A percentile compares a stretch with the other conserved stretches of the same genome.
Conservation (phyloP, 2,113 vertebrate species). For the Grammomys dolichurus region DNA sequence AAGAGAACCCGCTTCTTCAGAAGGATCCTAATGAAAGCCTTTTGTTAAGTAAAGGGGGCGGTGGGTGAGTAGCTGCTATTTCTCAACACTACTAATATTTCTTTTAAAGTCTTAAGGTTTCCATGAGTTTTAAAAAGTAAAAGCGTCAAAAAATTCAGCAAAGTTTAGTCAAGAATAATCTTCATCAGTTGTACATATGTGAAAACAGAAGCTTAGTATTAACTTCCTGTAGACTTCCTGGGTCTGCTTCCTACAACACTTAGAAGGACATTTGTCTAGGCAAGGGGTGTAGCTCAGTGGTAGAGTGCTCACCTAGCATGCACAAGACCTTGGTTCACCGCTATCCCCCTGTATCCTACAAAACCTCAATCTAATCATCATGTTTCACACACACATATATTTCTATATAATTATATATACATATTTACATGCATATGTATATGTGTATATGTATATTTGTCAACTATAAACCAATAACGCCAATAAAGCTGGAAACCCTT, state of each 20-base stretch:
- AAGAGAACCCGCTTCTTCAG: not conserved
- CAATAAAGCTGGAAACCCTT: not conserved
- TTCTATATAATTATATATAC: not conserved
- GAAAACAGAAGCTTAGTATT: conserved; percentile 38
- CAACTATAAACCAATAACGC: not conserved
- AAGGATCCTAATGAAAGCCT: not conserved
- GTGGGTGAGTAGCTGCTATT: not conserved
- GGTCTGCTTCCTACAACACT: not conserved
- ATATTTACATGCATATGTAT: not conserved
- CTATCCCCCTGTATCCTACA: not conserved
- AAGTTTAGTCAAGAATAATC: conserved; percentile 43
- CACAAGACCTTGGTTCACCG: not conserved
- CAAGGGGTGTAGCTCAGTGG: no score
- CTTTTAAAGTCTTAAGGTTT: not conserved
- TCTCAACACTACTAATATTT: not conserved
- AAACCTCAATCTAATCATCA: not conserved
- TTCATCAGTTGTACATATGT: conserved; percentile 18
- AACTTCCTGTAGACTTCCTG: not conserved
- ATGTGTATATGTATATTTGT: not conserved
- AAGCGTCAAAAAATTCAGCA: conserved; percentile 5
- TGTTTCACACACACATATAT: not conserved
- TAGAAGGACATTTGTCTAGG: not conserved
- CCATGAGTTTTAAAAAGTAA: not conserved
- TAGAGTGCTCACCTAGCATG: not conserved
- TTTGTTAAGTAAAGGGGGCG: not conserved